Evolutionary conservation across 37 sponge, comb jelly and placozoan genomes (phyloP).

Genomic region (Crambe crambe): DNA sequence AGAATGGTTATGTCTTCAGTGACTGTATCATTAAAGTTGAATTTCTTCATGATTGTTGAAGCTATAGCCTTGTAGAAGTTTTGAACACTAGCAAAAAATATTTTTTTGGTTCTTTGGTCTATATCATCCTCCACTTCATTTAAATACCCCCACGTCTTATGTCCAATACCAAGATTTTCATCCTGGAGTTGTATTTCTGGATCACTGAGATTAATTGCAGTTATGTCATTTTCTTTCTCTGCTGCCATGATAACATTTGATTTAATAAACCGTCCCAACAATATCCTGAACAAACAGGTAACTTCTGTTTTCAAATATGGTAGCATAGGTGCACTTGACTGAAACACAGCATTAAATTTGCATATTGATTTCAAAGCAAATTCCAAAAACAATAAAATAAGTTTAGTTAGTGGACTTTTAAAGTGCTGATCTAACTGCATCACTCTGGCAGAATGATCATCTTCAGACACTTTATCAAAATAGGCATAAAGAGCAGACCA

Average conservation of each 20-base stretch:
- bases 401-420: constrained; percentile 9
- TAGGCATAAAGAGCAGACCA: constrained; percentile 40
- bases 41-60: constrained; percentile 9
- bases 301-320: constrained; percentile 33
- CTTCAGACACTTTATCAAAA: constrained; percentile 29
- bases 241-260: constrained; percentile 14
- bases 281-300: constrained; percentile 1
- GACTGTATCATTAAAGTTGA: background rate
- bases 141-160: constrained; percentile 10
- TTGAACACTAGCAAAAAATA: background rate
- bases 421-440: constrained; percentile 21
- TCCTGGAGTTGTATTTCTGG: constrained; percentile 8
- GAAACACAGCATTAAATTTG: constrained; percentile 44
- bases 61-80: background rate
- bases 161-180: constrained; percentile 13
- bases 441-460: constrained; percentile 21
- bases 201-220: background rate
- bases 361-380: constrained; percentile 33
- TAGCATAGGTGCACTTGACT: constrained; percentile 26
- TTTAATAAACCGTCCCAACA: constrained; percentile 25
- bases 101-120: background rate
- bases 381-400: constrained; percentile 4
- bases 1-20: background rate
- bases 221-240: constrained; percentile 7
- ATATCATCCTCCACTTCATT: background rate